Conservation (phyloP, 2,797 vertebrate genomes). For the Sebastiscus albofasciatus region DNA sequence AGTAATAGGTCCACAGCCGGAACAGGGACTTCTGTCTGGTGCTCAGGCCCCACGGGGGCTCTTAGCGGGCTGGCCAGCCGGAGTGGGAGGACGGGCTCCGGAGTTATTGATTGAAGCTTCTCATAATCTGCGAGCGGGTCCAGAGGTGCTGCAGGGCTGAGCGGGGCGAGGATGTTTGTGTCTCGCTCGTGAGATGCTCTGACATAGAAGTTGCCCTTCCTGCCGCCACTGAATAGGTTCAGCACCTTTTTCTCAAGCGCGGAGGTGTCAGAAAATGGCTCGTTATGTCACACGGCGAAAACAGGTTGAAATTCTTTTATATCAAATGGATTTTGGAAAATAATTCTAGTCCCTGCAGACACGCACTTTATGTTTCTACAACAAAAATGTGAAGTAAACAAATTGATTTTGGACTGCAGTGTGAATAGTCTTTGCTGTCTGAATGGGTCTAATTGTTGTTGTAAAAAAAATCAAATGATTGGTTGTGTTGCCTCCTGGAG, state of each 20-base stretch:
- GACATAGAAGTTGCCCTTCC: conserved; percentile 60
- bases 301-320: background rate
- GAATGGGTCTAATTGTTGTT: background rate
- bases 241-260: background rate
- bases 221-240: conserved; percentile 31
- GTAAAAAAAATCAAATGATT: background rate
- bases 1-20: background rate
- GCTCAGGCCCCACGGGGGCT: conserved; percentile 26
- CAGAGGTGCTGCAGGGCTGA: conserved; percentile 52
- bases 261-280: background rate
- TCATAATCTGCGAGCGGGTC: conserved; percentile 59
- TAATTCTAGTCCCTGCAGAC: background rate
- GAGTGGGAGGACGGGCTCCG: conserved; percentile 42
- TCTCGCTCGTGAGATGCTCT: conserved; percentile 14
- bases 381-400: background rate
- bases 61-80: conserved; percentile 41
- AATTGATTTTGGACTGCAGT: background rate
- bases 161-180: conserved; percentile 26
- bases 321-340: background rate
- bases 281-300: background rate
- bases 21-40: background rate
- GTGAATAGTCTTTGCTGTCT: background rate
- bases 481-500: background rate
- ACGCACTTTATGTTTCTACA: background rate
- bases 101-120: conserved; percentile 65